phyloP scores from a whole-genome alignment of 1,140 invertebrate species.

The Chionoecetes opilio region DNA sequence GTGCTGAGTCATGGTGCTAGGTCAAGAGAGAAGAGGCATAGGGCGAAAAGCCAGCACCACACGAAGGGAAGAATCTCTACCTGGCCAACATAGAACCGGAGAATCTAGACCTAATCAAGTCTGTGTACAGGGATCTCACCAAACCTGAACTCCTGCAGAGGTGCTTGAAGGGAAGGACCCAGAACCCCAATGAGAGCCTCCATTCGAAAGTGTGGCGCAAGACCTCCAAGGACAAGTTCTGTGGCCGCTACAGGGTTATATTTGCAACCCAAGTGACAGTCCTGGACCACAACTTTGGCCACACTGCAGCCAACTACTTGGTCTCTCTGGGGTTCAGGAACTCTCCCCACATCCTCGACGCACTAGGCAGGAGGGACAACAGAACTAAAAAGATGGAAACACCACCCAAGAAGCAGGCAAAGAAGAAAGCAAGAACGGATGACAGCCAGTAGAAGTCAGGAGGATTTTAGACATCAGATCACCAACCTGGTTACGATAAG shows the following conservation, averaged over 20 bases:
- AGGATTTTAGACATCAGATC: background rate
- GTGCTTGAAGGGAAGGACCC: slow-evolving; percentile 41
- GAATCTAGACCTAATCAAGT: slow-evolving; percentile 24
- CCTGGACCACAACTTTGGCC: no score
- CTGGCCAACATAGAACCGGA: background rate
- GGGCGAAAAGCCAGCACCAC: background rate
- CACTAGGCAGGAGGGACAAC: background rate
- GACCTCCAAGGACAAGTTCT: no score
- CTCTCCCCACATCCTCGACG: background rate
- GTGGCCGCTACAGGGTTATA: no score
- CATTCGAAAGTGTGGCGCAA: no score
- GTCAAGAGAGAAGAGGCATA: background rate
- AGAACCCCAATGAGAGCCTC: slow-evolving; percentile 35
- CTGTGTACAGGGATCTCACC: slow-evolving; percentile 19
- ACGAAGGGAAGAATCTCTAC: background rate
- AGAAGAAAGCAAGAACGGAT: background rate
- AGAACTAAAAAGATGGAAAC: background rate
- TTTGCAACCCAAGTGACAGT: no score
- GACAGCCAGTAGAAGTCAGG: background rate
- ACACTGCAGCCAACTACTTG: background rate
- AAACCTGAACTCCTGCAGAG: background rate
- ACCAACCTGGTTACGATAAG: slow-evolving; percentile 12
- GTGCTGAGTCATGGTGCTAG: background rate
- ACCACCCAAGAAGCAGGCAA: background rate
- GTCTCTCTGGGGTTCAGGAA: background rate